Percentiles rank a stretch among this genome's conserved stretches.
phyloP scores from a whole-genome alignment of 1,140 invertebrate species.

The Pseudomyrmex gracilis region DNA sequence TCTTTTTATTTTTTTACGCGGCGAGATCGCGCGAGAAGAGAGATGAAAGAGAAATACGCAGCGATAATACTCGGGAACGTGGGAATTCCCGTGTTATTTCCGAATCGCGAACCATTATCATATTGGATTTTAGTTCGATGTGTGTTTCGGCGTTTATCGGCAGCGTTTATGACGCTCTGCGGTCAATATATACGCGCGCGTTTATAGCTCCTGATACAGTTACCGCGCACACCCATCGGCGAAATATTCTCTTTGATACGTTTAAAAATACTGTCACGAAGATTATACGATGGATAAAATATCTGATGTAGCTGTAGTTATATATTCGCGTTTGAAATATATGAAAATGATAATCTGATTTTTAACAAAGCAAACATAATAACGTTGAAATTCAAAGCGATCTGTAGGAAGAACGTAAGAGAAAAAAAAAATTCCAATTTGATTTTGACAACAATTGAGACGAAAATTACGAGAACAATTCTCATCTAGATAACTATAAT shows the following conservation, averaged over 20 bases:
- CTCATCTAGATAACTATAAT: background rate
- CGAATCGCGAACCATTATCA: slow-evolving; percentile 38
- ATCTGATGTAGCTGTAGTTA: background rate
- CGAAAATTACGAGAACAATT: background rate
- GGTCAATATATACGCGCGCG: slow-evolving; percentile 24
- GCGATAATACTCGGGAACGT: slow-evolving; percentile 26
- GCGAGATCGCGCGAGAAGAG: background rate
- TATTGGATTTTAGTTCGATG: slow-evolving; percentile 41
- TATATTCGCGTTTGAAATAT: background rate
- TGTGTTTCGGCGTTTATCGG: slow-evolving; percentile 50
- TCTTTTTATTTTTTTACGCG: slow-evolving; percentile 34
- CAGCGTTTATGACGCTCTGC: slow-evolving; percentile 11
- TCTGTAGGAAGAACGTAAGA: background rate
- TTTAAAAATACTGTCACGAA: slow-evolving; percentile 21
- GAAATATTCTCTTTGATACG: slow-evolving; percentile 24
- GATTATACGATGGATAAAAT: background rate
- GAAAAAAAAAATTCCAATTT: background rate
- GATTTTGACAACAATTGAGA: background rate
- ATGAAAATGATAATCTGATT: background rate
- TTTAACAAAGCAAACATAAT: too few species aligned
- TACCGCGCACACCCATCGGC: background rate
- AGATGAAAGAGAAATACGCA: background rate
- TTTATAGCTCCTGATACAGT: slow-evolving; percentile 32
- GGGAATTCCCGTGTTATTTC: slow-evolving; percentile 53
- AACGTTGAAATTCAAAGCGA: too few species aligned